These are phyloP conservation scores for Sycon ciliatum DNA, from an alignment of 37 sponge, comb jelly and placozoan genomes.

Conservation along the genomic window DNA sequence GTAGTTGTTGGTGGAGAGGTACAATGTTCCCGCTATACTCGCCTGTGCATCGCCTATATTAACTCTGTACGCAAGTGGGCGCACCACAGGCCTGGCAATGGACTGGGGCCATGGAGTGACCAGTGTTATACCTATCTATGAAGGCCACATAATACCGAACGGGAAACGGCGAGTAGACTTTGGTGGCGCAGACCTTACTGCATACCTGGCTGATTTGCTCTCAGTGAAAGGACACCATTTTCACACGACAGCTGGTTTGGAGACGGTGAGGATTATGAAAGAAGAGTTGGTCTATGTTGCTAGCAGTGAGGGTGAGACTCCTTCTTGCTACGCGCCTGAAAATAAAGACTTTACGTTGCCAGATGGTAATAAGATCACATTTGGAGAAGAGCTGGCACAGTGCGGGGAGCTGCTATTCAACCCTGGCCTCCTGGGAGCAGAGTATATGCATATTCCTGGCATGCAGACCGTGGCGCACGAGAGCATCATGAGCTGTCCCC, in stretches of 20 bases:
- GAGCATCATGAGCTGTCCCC: too few species aligned
- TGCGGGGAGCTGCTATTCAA: constrained; percentile 10
- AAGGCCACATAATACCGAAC: background rate
- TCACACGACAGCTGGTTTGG: background rate
- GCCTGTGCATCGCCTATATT: background rate
- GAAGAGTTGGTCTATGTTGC: background rate
- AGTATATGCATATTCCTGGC: too few species aligned
- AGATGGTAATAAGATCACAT: background rate
- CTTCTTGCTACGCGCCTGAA: background rate
- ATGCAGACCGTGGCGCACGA: too few species aligned
- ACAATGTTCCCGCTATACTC: background rate
- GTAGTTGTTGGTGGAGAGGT: constrained; percentile 10
- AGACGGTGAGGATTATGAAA: background rate
- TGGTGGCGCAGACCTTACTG: constrained; percentile 14
- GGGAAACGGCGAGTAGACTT: background rate
- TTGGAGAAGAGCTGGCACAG: background rate
- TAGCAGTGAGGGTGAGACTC: background rate
- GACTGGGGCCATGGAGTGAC: constrained; percentile 2
- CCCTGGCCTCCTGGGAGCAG: too few species aligned
- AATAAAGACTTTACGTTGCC: constrained; percentile 2
- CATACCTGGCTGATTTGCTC: background rate
- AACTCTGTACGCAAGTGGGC: background rate
- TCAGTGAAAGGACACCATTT: background rate
- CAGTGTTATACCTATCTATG: constrained; percentile 11
- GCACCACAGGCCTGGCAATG: background rate